Base-by-base conservation (phyloP, 2,113 vertebrate species). In the Lethenteron camtschaticum region DNA sequence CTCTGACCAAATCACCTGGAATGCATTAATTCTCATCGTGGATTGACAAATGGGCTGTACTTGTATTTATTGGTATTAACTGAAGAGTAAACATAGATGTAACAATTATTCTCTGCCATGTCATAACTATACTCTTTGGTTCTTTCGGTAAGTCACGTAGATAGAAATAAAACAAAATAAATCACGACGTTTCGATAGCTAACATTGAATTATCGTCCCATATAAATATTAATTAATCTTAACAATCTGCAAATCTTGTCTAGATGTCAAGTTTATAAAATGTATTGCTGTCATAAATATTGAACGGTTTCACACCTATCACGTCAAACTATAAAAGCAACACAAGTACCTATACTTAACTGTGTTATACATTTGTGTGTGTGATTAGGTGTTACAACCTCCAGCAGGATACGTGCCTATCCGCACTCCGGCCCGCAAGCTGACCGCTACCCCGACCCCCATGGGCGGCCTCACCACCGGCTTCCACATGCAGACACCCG, bases 351-450 rank as follows among this genome's bases (percentile, higher is more conserved):
- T 41, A 41, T 41, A 41, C 41, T 41, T 41, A 41, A 41, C 41
- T 41, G 41, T 41, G 41, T 41, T 41, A 7, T 41, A 41, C 41
- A 41, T 41, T 41, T 41, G 41, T 41, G 41, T 41, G 41, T 41
- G 5, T 41, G 41, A 41, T 41, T 41, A 97, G 94, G 90, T 99
- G 55, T 82, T 99, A 55, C 90, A 91, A 0, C 94, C 94, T 57
- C 94, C 94, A 56, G 94, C 92, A 56, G 94, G 94, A 4, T 99
- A 99, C 1, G 92, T 99, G 12, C 92, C 92, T 13, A 99, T 99
- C 78, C 87, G 94, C 24, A 99, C 94, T 57, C 94, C 94, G 2
- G 94, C 94, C 63, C 87, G 94, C 12, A 99, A 99, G 71, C 81
- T 99, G 58, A 86, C 90, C 0, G 92, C 94, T 16, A 99, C 94